Evolutionary conservation across 30 jellyfish, hydroid and myxozoan genomes (phyloP), one percentile per base, ranked within the genome.

Genomic region (Aurelia coerulea): DNA sequence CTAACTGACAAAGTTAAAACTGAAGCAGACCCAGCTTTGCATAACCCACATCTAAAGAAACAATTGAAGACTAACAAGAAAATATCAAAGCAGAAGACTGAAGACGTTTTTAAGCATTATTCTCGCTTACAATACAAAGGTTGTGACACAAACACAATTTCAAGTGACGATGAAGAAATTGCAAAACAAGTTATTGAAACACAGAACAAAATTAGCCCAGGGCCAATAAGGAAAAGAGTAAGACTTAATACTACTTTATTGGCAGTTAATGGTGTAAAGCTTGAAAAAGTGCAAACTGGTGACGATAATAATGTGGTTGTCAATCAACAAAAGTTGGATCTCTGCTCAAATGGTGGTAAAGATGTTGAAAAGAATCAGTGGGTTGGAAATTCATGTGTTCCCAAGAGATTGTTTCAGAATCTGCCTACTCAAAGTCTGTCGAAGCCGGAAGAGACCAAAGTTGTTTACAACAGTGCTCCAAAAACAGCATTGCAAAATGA

Each of bases 21-120:
- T 9, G 65, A 73, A 2, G 97, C 80, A 6, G 99, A 95, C 65
- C 99, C 99, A 10, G 99, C 99, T 2, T 17, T 69, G 33, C 33
- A 51, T 51, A 97, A 95, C 69, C 68, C 16, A 14, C 80, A 59
- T 13, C 80, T 95, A 32, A 85, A 67, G 54, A 49, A 84, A 62
- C 90, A 89, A 74, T 82, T 95, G 50, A 95, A 95, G 53, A 68
- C 56, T 17, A 95, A 95, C 73, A 76, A 81, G 73, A 89, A 80
- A 78, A 85, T 88, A n/a, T 87, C 97, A 6, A 83, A 80, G 60
- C 29, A 65, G 34, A 88, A 79, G 19, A 94, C 94, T 9, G 93
- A 94, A 29, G 72, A 94, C 17, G 80, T 88, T 52, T 88, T 88
- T 58, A 73, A 69, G 12, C 89, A 83, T 23, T 88, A 37, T 79